Percentiles rank a stretch among this genome's conserved stretches.
These are phyloP conservation scores for Ganaspis brasiliensis DNA, from an alignment of 2,888 invertebrate genomes.

Conservation along the genomic window DNA sequence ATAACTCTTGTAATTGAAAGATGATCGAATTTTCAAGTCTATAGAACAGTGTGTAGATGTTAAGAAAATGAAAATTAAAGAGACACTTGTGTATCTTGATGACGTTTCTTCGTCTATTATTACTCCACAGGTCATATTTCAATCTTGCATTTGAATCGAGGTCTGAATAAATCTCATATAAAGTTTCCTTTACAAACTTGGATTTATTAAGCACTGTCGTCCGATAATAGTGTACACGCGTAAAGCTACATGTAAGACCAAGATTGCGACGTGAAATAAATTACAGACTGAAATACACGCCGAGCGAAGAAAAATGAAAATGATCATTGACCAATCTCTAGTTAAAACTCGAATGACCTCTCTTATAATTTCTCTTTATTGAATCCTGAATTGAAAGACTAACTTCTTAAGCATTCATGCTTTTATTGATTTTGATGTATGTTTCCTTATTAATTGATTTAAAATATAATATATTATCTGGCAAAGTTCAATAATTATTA, in stretches of 20 bases:
- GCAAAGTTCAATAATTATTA: too few relatives aligned
- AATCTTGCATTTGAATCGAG: slow-evolving; percentile 12
- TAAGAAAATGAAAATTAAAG: slow-evolving; percentile 15
- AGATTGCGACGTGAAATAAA: slow-evolving; percentile 40
- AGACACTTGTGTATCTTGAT: slow-evolving; percentile 32
- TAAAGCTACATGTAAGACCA: slow-evolving; percentile 28
- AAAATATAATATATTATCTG: too few relatives aligned
- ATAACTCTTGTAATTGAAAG: too few relatives aligned
- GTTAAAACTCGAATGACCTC: slow-evolving; percentile 3
- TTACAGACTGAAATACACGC: slow-evolving; percentile 25
- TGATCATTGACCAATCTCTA: slow-evolving; percentile 35
- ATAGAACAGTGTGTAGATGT: too few relatives aligned
- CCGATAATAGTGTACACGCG: slow-evolving; percentile 26
- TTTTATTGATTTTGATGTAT: slow-evolving; percentile 7
- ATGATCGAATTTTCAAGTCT: too few relatives aligned
- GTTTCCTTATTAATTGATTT: background rate
- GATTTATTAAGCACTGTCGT: slow-evolving; percentile 28
- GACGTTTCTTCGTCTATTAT: slow-evolving; percentile 35
- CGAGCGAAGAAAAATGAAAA: slow-evolving; percentile 17
- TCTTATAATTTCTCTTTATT: slow-evolving; percentile 8
- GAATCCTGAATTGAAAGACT: slow-evolving; percentile 9
- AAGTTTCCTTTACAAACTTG: slow-evolving; percentile 38
- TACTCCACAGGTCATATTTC: slow-evolving; percentile 23
- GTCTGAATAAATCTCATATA: slow-evolving; percentile 31
- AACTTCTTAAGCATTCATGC: background rate